Evolutionary conservation across 1,140 invertebrate genomes (phyloP), one percentile per base, ranked within the genome.

Genomic region (Procambarus virginalis): DNA sequence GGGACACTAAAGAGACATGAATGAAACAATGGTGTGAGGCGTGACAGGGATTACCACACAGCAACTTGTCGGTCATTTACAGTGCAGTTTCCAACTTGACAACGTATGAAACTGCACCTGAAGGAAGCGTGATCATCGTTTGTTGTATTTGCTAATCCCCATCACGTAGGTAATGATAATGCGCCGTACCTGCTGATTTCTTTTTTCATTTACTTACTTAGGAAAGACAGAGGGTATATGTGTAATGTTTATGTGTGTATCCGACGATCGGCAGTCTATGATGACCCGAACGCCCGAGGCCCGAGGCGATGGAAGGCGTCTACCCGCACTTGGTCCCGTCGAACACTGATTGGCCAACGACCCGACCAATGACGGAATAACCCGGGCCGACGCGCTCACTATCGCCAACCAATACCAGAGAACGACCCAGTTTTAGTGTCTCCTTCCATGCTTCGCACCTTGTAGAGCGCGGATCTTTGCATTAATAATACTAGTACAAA

Each of bases 181-280:
- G 86, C 60, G 77, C 58, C 78, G 77, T 75, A 88, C 86, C 86
- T 88, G 86, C 86, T 81, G 86, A 88, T 80, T 88, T 80, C 82
- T 87, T 79, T 64, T 68, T 81, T 80, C 83, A 73, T 77, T 86
- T 78, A 89, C 88, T 89, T 89, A 89, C 88, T 89, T 89, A 89
- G 88, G 88, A 89, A 89, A 89, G 88, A 89, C 88, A 89, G 81
- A 89, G 88, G 88, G 88, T 89, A 89, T 89, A 84, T 89, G 82
- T 89, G 81, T 84, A 84, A 83, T 84, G 80, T 70, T 34, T 49
- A 89, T 84, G 81, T 89, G 88, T 89, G 88, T 78, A 83, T 89
- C 88, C 81, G 86, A 89, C 79, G 70, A 89, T 76, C 86, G 86
- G 86, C 86, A 82, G 86, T 89, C 79, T 83, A 84, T 89, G 88